A percentile compares a stretch with the other conserved stretches of the same genome.
phyloP scores from a whole-genome alignment of 2,888 invertebrate genomes.

The Folsomia candida region DNA sequence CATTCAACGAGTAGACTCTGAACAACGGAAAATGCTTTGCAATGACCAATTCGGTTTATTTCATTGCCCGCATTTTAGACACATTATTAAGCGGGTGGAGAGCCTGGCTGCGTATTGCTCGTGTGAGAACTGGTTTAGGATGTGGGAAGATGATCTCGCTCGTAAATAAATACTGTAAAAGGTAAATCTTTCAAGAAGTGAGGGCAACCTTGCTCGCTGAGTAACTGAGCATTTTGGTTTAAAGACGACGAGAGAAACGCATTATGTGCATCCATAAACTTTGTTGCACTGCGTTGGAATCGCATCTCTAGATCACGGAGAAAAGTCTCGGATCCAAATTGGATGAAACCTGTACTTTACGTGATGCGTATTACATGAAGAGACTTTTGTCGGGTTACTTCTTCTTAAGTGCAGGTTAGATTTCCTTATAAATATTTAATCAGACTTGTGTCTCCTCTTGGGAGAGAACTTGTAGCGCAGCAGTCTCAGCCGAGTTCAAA shows the following conservation, averaged over 20 bases:
- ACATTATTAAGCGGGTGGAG: conserved; percentile 1
- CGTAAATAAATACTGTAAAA: background rate
- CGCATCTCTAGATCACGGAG: too few species aligned
- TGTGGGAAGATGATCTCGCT: background rate
- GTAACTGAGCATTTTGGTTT: background rate
- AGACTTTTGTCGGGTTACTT: too few species aligned
- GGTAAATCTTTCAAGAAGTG: background rate
- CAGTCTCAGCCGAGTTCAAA: too few species aligned
- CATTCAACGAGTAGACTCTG: too few species aligned
- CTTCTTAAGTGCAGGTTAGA: background rate
- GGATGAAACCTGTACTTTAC: too few species aligned
- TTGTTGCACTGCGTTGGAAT: too few species aligned
- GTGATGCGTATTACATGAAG: too few species aligned
- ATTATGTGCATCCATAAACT: background rate
- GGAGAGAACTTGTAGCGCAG: background rate
- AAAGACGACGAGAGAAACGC: background rate
- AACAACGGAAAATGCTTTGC: background rate
- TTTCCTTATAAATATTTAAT: conserved; percentile 13
- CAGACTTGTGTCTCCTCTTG: background rate
- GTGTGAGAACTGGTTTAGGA: background rate
- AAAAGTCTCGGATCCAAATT: too few species aligned
- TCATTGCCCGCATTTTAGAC: background rate
- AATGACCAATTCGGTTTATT: conserved; percentile 1
- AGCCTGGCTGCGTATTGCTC: background rate
- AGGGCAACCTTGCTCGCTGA: background rate